Evolutionary conservation across 2,113 vertebrate species (phyloP).

Genomic region (Pitta sordida): DNA sequence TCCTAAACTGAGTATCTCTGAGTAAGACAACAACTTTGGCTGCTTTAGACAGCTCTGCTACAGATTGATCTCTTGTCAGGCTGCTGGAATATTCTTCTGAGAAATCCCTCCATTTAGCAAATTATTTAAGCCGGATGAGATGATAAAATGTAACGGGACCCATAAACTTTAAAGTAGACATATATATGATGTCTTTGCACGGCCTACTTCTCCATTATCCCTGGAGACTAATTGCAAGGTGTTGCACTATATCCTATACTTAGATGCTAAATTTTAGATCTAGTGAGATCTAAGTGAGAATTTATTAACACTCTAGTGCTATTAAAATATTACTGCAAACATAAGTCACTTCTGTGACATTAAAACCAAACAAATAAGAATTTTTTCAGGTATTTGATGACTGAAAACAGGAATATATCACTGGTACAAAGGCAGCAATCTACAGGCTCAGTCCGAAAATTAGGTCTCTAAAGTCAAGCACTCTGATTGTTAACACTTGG

Average conservation of each 20-base stretch:
- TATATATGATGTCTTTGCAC: not conserved
- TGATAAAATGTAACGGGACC: fast-evolving
- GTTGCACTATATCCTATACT: not conserved
- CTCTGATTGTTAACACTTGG: not conserved
- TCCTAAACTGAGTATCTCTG: not conserved
- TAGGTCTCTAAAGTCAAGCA: not conserved
- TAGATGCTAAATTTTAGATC: not conserved
- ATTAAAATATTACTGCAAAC: not conserved
- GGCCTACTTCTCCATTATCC: not conserved
- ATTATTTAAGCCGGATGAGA: not conserved
- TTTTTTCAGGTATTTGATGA: not conserved
- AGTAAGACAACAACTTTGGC: not conserved
- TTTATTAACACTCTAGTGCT: not conserved
- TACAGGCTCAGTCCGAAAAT: not conserved
- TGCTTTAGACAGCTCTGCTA: not conserved
- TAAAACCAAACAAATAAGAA: not conserved
- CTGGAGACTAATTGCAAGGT: not conserved
- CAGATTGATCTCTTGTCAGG: not conserved
- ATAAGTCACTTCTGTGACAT: not conserved
- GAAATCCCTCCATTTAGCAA: not conserved
- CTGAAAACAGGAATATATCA: not conserved
- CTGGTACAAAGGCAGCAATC: not conserved
- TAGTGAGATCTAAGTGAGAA: not conserved
- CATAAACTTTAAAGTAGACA: not conserved
- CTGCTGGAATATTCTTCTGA: not conserved